phyloP scores from a whole-genome alignment of 1,140 invertebrate species.

The Eufriesea mexicana region DNA sequence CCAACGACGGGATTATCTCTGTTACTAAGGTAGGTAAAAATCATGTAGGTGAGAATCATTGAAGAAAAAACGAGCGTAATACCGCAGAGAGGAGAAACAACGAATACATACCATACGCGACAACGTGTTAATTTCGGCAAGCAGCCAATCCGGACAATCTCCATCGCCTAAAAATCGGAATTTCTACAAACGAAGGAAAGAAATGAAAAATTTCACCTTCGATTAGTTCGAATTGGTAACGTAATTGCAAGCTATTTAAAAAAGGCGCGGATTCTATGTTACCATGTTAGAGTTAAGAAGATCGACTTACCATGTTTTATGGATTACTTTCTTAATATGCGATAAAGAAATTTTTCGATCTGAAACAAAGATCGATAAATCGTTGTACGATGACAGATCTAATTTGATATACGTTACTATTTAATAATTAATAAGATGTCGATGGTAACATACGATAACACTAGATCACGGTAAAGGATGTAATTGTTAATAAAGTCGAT shows the following conservation, averaged over 20 bases:
- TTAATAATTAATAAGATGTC: neutral
- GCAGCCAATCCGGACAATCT: constrained; percentile 93
- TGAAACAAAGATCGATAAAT: neutral
- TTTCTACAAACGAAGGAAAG: constrained; percentile 82
- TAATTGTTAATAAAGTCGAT: too few species aligned
- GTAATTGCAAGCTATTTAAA: neutral
- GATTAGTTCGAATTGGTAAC: neutral
- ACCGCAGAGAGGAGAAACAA: neutral
- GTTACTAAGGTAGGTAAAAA: too few species aligned
- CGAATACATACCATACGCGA: constrained; percentile 85
- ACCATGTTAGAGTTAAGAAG: neutral
- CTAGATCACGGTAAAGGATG: too few species aligned
- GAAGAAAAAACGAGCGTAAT: too few species aligned
- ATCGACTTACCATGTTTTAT: constrained; percentile 52
- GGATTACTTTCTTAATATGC: neutral
- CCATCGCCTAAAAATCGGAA: constrained; percentile 93
- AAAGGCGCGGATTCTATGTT: neutral
- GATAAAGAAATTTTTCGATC: neutral
- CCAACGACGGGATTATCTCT: too few species aligned
- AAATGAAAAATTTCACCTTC: neutral
- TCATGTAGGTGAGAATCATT: too few species aligned
- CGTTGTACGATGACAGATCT: neutral
- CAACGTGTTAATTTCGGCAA: constrained; percentile 91
- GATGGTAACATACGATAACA: too few species aligned
- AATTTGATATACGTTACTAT: too few species aligned